Base-by-base conservation (phyloP, 1,140 invertebrate genomes). In the Drosophila tsacasi region DNA sequence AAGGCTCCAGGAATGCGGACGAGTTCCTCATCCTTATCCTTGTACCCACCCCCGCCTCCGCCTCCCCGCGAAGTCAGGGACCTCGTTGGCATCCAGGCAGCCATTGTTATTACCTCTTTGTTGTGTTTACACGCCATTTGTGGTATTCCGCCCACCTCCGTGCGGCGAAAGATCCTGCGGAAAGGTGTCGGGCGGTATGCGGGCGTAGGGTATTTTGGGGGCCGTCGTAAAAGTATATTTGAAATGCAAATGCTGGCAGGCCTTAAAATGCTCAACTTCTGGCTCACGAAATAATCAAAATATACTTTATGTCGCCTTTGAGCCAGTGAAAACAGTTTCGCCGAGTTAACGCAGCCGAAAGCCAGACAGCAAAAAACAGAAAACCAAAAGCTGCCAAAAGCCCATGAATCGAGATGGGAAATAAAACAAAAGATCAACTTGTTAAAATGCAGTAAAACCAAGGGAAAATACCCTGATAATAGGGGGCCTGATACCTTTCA, bases 61-160 rank as follows among this genome's bases (percentile, higher is more conserved):
- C 35, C 23, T 17, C 21, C 19, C 44, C 58, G 40, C 46, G 58
- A 49, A 66, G 49, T 47, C 78, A 57, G 67, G 46, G 71, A 74
- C 71, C 68, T 74, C 54, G 67, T 64, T 77, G 76, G 82, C 61
- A 65, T 52, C 62, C 61, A 64, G 73, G 62, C 71, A 63, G 76
- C 75, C 76, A 85, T 90, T 90, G 85, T 89, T 90, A 89, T 89
- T 90, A 89, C 85, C 85, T 89, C 85, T 89, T 90, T 89, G 85
- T 81, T 89, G 85, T 89, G 85, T 89, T 89, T 85, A 85, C 85
- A 90, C 85, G 66, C 85, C 85, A 89, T 90, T 89, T 89, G 85
- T 64, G 85, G 85, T 71, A 89, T 90, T 89, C 44, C 81, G 78
- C 81, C 80, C 85, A 68, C 78, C 73, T 79, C 83, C 65, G 55